phyloP scores from a whole-genome alignment of 2,797 vertebrate species.

The Crenichthys baileyi region DNA sequence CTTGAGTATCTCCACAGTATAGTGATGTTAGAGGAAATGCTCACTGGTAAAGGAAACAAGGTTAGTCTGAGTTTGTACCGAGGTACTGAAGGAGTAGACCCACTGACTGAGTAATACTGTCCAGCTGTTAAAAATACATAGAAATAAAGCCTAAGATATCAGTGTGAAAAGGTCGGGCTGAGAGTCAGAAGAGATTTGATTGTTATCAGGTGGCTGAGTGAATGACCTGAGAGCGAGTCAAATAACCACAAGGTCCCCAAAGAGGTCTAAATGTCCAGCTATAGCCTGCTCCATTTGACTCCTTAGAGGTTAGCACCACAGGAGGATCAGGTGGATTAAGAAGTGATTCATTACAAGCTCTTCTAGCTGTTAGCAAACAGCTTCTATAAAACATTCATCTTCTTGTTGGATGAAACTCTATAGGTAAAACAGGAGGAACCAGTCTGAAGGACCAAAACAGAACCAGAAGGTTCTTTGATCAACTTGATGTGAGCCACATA shows the following conservation, averaged over 20 bases:
- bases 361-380: conserved; percentile 29
- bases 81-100: background rate
- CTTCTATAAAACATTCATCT: conserved; percentile 22
- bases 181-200: background rate
- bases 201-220: background rate
- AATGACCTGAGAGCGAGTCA: background rate
- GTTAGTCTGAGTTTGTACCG: background rate
- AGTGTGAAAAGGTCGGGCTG: background rate
- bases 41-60: background rate
- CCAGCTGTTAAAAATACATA: background rate
- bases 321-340: conserved; percentile 65
- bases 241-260: background rate
- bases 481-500: conserved; percentile 50
- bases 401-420: conserved; percentile 16
- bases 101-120: background rate
- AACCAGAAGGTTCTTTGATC: conserved; percentile 23
- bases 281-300: background rate
- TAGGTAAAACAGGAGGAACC: conserved; percentile 25
- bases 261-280: background rate
- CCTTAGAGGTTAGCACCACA: background rate
- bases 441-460: conserved; percentile 32
- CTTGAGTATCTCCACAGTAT: too few species aligned
- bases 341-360: background rate
- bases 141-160: background rate
- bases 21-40: background rate